Conservation (phyloP, 2,888 invertebrate genomes). For the Limnephilus rhombicus region DNA sequence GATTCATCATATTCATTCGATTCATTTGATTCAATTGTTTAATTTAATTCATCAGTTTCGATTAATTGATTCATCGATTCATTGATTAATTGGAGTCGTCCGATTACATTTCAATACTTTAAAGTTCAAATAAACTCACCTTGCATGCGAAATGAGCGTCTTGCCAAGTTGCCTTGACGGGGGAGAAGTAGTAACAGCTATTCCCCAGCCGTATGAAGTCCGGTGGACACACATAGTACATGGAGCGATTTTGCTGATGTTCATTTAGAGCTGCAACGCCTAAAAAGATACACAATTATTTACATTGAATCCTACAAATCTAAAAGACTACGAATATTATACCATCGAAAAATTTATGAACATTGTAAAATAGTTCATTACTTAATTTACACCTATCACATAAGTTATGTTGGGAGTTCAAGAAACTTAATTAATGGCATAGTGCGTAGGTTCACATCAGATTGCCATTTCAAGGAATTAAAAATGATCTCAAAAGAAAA, state of each 20-base stretch:
- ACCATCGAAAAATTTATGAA: neutral
- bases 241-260: slow-evolving; percentile 33
- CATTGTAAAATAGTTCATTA: neutral
- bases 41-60: too few species aligned
- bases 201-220: slow-evolving; percentile 84
- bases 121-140: slow-evolving; percentile 69
- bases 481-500: neutral
- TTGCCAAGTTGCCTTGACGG: slow-evolving; percentile 82
- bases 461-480: neutral
- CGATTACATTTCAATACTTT: neutral
- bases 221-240: slow-evolving; percentile 82
- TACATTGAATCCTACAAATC: neutral
- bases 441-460: neutral
- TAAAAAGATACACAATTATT: neutral
- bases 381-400: neutral
- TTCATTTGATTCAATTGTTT: too few species aligned
- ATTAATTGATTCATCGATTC: too few species aligned
- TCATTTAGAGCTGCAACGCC: neutral
- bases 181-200: slow-evolving; percentile 87
- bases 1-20: too few species aligned
- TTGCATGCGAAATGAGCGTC: slow-evolving; percentile 84
- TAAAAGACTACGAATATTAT: neutral
- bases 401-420: neutral
- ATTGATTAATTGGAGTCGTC: too few species aligned
- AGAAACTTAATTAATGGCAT: neutral